Percentiles rank a stretch among this genome's conserved stretches.
These are phyloP conservation scores for Telmatochromis sp. DNA, from an alignment of 2,113 vertebrate species.

Conservation along the genomic window DNA sequence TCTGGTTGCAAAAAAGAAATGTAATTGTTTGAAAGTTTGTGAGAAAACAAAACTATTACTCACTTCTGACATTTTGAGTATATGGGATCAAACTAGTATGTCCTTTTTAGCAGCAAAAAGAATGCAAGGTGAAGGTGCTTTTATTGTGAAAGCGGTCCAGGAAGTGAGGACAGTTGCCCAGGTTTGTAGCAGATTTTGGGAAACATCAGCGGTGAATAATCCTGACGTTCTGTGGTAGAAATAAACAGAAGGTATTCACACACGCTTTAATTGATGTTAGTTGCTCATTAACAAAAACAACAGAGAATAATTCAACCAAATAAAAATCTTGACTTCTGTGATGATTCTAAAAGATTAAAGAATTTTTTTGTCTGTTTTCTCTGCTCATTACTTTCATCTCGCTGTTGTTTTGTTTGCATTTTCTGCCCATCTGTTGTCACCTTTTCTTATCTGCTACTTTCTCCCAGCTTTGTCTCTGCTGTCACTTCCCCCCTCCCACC, in stretches of 20 bases:
- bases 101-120: too few relatives aligned
- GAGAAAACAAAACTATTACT: neutral
- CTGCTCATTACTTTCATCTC: neutral
- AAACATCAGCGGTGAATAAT: neutral
- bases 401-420: neutral
- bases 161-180: fast-evolving
- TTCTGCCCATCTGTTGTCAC: neutral
- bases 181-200: neutral
- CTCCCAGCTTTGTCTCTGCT: neutral
- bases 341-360: neutral
- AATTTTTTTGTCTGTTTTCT: neutral
- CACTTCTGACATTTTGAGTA: neutral
- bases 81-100: neutral
- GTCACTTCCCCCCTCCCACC: neutral
- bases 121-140: neutral
- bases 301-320: neutral
- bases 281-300: neutral
- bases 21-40: neutral
- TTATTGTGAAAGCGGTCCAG: neutral
- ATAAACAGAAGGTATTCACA: neutral
- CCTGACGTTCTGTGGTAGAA: neutral
- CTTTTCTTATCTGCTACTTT: neutral
- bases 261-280: neutral
- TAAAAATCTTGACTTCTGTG: neutral
- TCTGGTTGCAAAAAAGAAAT: neutral